Conservation (phyloP, 2,797 vertebrate species). For the Toxotes lorentzi region DNA sequence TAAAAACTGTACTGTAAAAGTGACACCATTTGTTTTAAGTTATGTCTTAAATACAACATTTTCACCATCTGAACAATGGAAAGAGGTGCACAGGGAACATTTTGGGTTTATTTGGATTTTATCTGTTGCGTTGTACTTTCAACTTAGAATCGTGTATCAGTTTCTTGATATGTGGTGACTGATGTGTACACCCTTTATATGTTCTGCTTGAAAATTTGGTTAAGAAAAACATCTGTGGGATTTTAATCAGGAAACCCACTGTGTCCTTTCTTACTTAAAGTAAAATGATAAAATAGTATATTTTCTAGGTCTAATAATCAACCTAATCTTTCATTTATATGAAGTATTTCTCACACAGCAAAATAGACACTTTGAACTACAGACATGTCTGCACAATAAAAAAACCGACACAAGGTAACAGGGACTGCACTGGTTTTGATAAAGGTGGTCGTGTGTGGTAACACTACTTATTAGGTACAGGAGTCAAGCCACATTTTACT, state of each 20-base stretch:
- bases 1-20: too few relatives aligned
- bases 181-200: too few relatives aligned
- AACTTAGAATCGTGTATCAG: too few relatives aligned
- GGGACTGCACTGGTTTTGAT: background rate
- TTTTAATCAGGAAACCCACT: too few relatives aligned
- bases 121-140: too few relatives aligned
- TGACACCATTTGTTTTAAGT: background rate
- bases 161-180: too few relatives aligned
- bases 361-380: slow-evolving; percentile 2
- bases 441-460: background rate
- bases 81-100: background rate
- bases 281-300: background rate
- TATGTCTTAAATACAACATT: background rate
- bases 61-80: background rate
- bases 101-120: background rate
- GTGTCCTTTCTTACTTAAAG: too few relatives aligned
- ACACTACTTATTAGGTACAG: background rate
- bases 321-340: background rate
- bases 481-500: background rate
- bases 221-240: too few relatives aligned
- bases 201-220: too few relatives aligned
- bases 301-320: background rate
- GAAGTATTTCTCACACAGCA: background rate
- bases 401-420: background rate
- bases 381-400: background rate